A percentile compares a stretch with the other conserved stretches of the same genome.
phyloP scores from a whole-genome alignment of 2,113 vertebrate genomes.

The Himantopus leucocephalus region DNA sequence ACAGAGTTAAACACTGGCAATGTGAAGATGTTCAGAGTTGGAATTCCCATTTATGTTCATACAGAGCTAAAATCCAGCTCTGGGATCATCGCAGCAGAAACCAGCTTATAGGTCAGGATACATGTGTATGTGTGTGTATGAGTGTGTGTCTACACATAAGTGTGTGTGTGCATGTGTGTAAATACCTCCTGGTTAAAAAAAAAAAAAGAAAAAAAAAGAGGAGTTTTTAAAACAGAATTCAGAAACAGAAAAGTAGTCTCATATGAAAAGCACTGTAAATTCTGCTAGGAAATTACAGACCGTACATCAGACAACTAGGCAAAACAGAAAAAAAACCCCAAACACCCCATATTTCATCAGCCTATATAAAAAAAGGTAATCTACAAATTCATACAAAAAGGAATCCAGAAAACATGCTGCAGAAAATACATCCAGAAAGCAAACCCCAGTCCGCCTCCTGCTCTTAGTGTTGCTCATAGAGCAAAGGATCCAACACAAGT shows the following conservation, averaged over 20 bases:
- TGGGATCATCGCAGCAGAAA: neutral
- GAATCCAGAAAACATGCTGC: neutral
- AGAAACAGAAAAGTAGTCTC: neutral
- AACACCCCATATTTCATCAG: neutral
- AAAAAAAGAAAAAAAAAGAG: neutral
- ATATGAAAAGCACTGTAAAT: neutral
- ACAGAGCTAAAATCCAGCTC: neutral
- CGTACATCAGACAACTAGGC: neutral
- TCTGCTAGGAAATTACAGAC: neutral
- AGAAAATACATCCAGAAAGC: neutral
- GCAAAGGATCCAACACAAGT: neutral
- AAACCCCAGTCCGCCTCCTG: neutral
- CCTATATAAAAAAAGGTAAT: neutral
- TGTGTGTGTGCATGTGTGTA: neutral
- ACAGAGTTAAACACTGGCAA: neutral
- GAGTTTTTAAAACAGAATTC: neutral
- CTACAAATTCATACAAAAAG: neutral
- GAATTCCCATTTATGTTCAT: neutral
- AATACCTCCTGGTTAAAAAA: neutral
- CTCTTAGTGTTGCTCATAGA: neutral
- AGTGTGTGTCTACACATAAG: neutral
- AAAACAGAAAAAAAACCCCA: rapidly evolving
- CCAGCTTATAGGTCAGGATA: neutral
- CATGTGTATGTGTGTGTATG: rapidly evolving
- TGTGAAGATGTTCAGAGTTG: neutral